These are phyloP conservation scores for Orycteropus afer DNA, from an alignment of 2,113 vertebrate species.

Conservation along the genomic window DNA sequence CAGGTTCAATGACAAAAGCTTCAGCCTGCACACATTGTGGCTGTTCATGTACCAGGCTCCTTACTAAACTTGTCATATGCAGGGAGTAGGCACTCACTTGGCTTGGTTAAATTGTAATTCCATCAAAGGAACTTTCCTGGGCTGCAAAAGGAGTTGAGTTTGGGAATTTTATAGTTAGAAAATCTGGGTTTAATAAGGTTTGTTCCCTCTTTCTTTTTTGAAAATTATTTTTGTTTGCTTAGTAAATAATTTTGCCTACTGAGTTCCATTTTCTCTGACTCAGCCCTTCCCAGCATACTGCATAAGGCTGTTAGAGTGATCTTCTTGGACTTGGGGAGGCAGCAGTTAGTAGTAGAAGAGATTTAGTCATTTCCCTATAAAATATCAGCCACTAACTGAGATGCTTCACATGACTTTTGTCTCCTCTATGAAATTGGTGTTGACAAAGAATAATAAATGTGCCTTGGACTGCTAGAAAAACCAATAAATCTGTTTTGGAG, in stretches of 20 bases:
- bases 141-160: too few species aligned
- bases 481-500: too few species aligned
- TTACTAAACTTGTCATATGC: neutral
- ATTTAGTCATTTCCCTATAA: neutral
- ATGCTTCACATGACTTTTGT: neutral
- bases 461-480: too few species aligned
- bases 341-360: neutral
- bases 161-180: neutral
- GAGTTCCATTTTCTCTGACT: neutral
- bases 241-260: neutral
- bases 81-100: neutral
- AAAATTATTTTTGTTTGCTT: too few species aligned
- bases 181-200: neutral
- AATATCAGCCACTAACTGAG: neutral
- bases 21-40: fast-evolving
- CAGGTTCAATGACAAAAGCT: neutral
- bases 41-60: neutral
- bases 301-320: fast-evolving
- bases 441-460: too few species aligned
- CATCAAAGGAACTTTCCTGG: neutral
- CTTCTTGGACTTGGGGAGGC: neutral
- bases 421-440: fast-evolving
- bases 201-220: too few species aligned
- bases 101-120: neutral
- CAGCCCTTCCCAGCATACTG: neutral